Percentiles rank a stretch among this genome's conserved stretches.
Evolutionary conservation across 2,888 invertebrate genomes (phyloP).

Genomic region (Lacanobia oleracea): DNA sequence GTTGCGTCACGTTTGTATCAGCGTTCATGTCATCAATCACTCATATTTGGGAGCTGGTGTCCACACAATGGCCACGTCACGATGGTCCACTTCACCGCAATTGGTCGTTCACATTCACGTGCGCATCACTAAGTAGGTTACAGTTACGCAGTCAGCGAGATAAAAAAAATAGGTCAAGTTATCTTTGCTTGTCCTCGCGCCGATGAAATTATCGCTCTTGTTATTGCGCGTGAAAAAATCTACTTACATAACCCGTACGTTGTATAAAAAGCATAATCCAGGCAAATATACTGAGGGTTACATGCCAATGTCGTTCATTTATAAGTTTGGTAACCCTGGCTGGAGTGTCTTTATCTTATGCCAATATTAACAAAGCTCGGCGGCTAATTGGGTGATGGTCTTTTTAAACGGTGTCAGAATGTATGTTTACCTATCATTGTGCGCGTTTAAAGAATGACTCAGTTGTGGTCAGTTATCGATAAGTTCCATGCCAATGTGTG

Average conservation of each 20-base stretch:
- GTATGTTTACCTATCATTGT: conserved; percentile 35
- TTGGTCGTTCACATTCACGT: conserved; percentile 80
- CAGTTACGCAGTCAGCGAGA: conserved; percentile 84
- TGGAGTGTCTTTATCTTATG: conserved; percentile 57
- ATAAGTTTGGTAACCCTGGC: conserved; percentile 59
- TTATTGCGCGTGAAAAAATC: conserved; percentile 85
- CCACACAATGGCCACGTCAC: conserved; percentile 66
- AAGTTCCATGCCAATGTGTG: conserved; percentile 43
- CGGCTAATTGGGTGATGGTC: conserved; percentile 66
- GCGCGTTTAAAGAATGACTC: conserved; percentile 59
- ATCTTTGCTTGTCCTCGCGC: conserved; percentile 89
- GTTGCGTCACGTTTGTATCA: conserved; percentile 68
- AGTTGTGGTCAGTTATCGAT: conserved; percentile 54
- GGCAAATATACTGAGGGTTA: conserved; percentile 63
- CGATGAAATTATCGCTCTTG: conserved; percentile 86
- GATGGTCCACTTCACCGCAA: conserved; percentile 76
- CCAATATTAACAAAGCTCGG: conserved; percentile 63
- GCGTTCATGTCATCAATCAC: conserved; percentile 68
- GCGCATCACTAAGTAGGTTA: conserved; percentile 85
- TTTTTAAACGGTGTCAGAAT: conserved; percentile 35
- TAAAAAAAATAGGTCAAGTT: conserved; percentile 91
- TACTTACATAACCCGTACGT: conserved; percentile 78
- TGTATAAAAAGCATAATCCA: conserved; percentile 64
- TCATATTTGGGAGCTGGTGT: conserved; percentile 70
- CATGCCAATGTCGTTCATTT: conserved; percentile 63